Evolutionary conservation across 2,113 vertebrate genomes (phyloP), one percentile per base, ranked within the genome.

Genomic region (Nyctereutes procyonoides): DNA sequence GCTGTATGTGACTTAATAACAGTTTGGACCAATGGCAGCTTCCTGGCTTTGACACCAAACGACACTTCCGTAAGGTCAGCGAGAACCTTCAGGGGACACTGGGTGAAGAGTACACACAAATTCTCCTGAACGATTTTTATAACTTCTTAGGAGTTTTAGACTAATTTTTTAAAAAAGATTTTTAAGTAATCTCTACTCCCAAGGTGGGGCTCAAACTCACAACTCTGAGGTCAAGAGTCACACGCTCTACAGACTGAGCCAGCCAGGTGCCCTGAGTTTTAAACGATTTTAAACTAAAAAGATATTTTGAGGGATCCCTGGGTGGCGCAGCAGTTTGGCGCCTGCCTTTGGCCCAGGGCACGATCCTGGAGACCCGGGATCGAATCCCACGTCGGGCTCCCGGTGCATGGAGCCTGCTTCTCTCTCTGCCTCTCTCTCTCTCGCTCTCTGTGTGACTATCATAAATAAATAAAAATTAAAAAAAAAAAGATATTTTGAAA

Each of bases 241-340:
- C 32, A 35, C 8, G 32, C 32, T 69, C 67, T 69, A 69, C 16
- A 35, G 67, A 69, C 32, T 35, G 17, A 17, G 67, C 67, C 67
- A 19, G 67, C n/a, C 32, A 17, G 32, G 67, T 16, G 6, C 67
- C 16, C 67, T 15, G 32, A 62, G 20, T 58, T 26, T 73, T 83
- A 60, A 51, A 69, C 17, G 58, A 93, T 48, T 83, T 95, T 56
- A 89, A 82, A 96, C 62, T 83, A 22, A 91, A 97, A 90, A 51
- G 17, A 43, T 53, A 82, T 90, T 91, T 74, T 43, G 8, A 88
- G n/a, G n/a, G n/a, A n/a, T n/a, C n/a, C n/a, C n/a, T n/a, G n/a
- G n/a, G n/a, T n/a, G n/a, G n/a, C n/a, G n/a, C n/a, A n/a, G n/a
- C n/a, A n/a, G n/a, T n/a, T n/a, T n/a, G n/a, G n/a, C n/a, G n/a